Evolutionary conservation across 2,113 vertebrate genomes (phyloP).

Genomic region (Mixornis gularis): DNA sequence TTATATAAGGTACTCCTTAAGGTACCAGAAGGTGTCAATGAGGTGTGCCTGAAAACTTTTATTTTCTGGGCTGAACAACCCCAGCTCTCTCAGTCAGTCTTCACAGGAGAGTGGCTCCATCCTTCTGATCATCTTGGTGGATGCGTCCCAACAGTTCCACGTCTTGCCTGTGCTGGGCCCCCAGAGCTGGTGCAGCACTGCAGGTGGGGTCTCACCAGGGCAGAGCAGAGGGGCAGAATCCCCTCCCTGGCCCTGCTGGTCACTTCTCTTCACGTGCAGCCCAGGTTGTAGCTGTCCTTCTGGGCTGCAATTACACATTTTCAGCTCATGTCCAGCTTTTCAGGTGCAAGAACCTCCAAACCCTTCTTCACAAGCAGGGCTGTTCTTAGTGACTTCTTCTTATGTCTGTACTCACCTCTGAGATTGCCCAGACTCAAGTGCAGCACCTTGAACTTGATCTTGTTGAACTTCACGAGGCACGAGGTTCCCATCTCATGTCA

Average conservation of each 20-base stretch:
- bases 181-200: neutral
- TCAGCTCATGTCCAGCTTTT: neutral
- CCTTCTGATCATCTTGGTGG: neutral
- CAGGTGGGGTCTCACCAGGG: neutral
- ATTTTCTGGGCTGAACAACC: neutral
- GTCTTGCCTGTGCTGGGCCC: neutral
- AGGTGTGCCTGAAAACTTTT: neutral
- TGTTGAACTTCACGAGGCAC: neutral
- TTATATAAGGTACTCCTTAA: neutral
- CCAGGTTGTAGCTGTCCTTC: neutral
- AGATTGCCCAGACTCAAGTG: neutral
- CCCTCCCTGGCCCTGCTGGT: neutral
- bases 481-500: fast-evolving
- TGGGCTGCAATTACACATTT: neutral
- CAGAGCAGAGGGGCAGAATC: neutral
- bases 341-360: neutral
- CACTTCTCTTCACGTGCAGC: neutral
- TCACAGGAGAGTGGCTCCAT: neutral
- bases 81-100: neutral
- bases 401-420: neutral
- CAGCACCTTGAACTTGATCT: too few relatives aligned
- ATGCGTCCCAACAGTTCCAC: fast-evolving
- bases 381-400: neutral
- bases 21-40: neutral
- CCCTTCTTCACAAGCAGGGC: fast-evolving